Evolutionary conservation across 2,113 vertebrate genomes (phyloP).

Genomic region (Xiphophorus couchianus): DNA sequence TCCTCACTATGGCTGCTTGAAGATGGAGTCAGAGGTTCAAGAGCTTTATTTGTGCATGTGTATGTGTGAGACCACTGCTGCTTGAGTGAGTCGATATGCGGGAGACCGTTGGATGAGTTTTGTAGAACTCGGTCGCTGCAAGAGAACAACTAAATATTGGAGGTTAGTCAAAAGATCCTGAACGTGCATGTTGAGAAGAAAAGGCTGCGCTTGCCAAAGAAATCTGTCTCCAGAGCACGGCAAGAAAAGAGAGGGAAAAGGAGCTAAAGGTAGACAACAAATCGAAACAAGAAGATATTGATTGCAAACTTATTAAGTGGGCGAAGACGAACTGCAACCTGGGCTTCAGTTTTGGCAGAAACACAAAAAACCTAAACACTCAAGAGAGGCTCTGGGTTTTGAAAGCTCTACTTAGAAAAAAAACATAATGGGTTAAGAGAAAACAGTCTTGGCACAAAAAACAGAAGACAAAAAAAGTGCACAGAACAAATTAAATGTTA

Average conservation of each 20-base stretch:
- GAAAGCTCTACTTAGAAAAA: conserved; percentile 19
- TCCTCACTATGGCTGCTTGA: conserved; percentile 34
- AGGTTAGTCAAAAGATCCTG: conserved; percentile 41
- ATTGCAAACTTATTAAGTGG: conserved; percentile 7
- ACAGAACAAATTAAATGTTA: conserved; percentile 20
- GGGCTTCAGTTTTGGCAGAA: conserved; percentile 7
- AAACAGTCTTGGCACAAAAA: conserved; percentile 18
- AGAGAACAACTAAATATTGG: conserved; percentile 37
- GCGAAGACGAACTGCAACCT: neutral
- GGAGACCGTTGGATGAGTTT: conserved; percentile 55
- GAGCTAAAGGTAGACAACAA: conserved; percentile 13
- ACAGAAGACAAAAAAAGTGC: conserved; percentile 8
- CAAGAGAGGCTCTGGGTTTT: conserved; percentile 14
- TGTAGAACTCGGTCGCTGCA: conserved; percentile 35
- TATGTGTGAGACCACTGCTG: conserved; percentile 26
- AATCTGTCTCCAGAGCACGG: conserved; percentile 33
- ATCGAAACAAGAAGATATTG: conserved; percentile 19
- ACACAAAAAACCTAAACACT: conserved; percentile 18
- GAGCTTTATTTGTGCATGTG: conserved; percentile 40
- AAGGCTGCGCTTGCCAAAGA: conserved; percentile 15
- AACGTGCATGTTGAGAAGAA: conserved; percentile 35
- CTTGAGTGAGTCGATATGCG: conserved; percentile 45
- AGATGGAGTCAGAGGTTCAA: conserved; percentile 64
- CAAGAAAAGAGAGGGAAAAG: neutral
- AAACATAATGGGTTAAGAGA: conserved; percentile 30